Evolutionary conservation across 1,140 invertebrate genomes (phyloP), one percentile per base, ranked within the genome.

Genomic region (Diploscapter pachys): DNA sequence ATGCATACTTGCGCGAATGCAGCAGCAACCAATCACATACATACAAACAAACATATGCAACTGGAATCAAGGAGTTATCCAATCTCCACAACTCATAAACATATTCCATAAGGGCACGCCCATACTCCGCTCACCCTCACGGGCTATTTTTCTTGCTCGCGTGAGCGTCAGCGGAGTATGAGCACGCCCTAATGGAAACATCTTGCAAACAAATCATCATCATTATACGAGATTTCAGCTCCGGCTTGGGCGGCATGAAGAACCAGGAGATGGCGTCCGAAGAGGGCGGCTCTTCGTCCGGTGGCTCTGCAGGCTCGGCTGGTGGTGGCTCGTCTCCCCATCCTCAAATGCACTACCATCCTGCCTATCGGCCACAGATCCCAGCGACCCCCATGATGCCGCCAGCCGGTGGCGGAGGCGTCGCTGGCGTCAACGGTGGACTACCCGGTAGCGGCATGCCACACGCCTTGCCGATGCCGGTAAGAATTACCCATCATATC

Each of bases 221-320:
- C 61, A 83, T 82, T 31, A 82, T 83, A 67, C 82, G 82, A 52
- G 80, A 80, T 31, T 83, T 80, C 61, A 82, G 80, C 57, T 85
- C 83, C 49, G 81, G 81, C 13, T 69, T 82, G 9, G 81, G 81
- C 48, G 78, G 80, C 11, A 84, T 78, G 77, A 74, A 68, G 51
- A 68, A 52, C 9, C 66, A 68, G 51, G 66, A 68, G 66, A 8
- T 68, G 5, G 66, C 66, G 52, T 68, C 62, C 50, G 78, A 80
- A 55, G 63, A 80, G 54, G 83, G 81, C 49, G 80, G 80, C 78
- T 79, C 78, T 9, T 81, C 79, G 57, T 61, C 48, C 79, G 75
- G 73, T n/a, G 51, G 75, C 50, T 53, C 54, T 48, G 51, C n/a
- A 48, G 8, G 31, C 57, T 64, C 79, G 54, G 52, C 53, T 48